phyloP scores from a whole-genome alignment of 2,113 vertebrate genomes.

The Oxygymnocypris stewartii region DNA sequence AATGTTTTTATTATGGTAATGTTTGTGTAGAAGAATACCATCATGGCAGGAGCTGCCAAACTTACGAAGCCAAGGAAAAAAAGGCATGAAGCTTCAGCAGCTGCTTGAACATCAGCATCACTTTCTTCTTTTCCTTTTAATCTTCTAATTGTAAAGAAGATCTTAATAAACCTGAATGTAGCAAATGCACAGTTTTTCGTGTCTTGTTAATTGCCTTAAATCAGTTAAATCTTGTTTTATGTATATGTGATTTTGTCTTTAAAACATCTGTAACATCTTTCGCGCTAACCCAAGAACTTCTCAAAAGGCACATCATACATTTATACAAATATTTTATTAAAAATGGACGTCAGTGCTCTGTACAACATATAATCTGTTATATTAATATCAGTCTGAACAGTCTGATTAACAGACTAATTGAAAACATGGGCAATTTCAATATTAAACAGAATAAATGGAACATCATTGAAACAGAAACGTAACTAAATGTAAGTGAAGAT shows the following conservation, averaged over 20 bases:
- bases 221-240: background rate
- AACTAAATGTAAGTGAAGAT: too few relatives aligned
- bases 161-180: background rate
- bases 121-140: background rate
- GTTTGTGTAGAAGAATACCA: background rate
- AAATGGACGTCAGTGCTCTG: too few relatives aligned
- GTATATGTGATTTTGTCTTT: background rate
- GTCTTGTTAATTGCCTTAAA: background rate
- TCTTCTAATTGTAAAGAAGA: background rate
- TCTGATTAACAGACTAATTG: too few relatives aligned
- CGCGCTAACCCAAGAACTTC: background rate
- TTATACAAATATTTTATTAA: too few relatives aligned
- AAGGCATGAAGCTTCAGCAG: background rate
- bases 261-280: background rate
- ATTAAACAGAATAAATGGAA: background rate
- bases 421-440: too few relatives aligned
- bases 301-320: background rate
- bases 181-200: background rate
- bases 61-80: rapidly evolving
- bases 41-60: rapidly evolving
- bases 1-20: background rate
- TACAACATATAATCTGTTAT: too few relatives aligned
- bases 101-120: background rate
- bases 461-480: background rate
- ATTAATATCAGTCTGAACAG: too few relatives aligned